Conservation (phyloP, 2,113 vertebrate genomes). For the Polyodon spathula region DNA sequence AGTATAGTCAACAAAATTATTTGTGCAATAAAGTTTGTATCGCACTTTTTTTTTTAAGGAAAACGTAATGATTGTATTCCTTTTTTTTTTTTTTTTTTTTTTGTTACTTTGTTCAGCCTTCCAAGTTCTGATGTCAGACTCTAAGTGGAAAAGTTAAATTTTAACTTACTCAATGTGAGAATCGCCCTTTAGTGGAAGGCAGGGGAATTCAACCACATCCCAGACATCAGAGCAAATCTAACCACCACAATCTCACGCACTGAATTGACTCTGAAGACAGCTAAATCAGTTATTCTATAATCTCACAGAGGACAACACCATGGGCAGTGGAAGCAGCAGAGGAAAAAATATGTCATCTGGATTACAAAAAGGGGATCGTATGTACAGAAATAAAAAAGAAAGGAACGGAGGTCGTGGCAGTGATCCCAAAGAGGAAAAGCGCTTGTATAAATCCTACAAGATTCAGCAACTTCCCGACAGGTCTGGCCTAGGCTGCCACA, state of each 20-base stretch:
- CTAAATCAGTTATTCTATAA: no score
- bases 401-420: background rate
- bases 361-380: slow-evolving; percentile 27
- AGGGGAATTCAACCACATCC: background rate
- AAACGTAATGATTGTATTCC: background rate
- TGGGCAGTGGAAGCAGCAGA: slow-evolving; percentile 52
- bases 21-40: no score
- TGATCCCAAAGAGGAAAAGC: slow-evolving; percentile 18
- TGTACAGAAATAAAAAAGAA: slow-evolving; percentile 5
- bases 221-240: slow-evolving; percentile 4
- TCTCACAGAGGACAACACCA: slow-evolving; percentile 17
- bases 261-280: background rate
- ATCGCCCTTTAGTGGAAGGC: background rate
- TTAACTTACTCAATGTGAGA: slow-evolving; percentile 18
- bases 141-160: slow-evolving; percentile 21
- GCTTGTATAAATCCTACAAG: slow-evolving; percentile 23
- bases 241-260: slow-evolving; percentile 8
- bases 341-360: slow-evolving; percentile 53
- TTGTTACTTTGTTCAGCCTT: background rate
- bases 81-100: slow-evolving; percentile 5
- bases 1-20: no score
- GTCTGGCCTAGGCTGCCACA: slow-evolving; percentile 29
- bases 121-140: slow-evolving; percentile 1
- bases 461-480: slow-evolving; percentile 17
- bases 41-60: no score